These are phyloP conservation scores for Tryphoninae sp. DNA, from an alignment of 2,888 invertebrate genomes.

Conservation along the genomic window DNA sequence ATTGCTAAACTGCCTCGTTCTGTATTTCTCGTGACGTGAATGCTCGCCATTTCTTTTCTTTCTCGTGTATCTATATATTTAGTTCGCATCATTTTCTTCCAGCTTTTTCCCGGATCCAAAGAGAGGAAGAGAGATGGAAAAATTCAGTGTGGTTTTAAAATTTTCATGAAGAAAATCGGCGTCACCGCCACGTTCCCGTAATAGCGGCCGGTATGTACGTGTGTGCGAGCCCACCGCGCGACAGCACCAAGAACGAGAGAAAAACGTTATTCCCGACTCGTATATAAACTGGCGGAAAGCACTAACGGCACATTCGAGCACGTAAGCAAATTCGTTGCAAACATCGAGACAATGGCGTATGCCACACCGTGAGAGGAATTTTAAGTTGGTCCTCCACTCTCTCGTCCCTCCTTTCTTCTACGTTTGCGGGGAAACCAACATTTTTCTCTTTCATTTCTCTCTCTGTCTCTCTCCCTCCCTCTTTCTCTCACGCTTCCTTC, in stretches of 20 bases:
- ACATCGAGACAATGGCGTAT: slow-evolving; percentile 72
- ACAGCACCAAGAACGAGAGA: slow-evolving; percentile 64
- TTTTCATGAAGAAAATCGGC: slow-evolving; percentile 60
- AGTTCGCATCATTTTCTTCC: slow-evolving; percentile 22
- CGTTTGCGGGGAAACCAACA: slow-evolving; percentile 27
- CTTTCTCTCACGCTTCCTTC: slow-evolving; percentile 24
- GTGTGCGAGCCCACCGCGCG: slow-evolving; percentile 26
- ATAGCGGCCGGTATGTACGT: slow-evolving; percentile 41
- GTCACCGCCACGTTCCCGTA: slow-evolving; percentile 53
- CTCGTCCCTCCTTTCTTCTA: slow-evolving; percentile 38
- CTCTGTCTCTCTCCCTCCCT: neutral
- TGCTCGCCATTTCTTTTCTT: slow-evolving; percentile 19
- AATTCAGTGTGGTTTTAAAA: slow-evolving; percentile 44
- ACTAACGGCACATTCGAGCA: slow-evolving; percentile 72
- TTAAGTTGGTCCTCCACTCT: slow-evolving; percentile 50
- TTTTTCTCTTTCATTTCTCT: slow-evolving; percentile 34
- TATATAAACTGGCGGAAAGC: slow-evolving; percentile 73
- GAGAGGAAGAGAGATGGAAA: slow-evolving; percentile 16
- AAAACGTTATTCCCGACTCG: slow-evolving; percentile 74
- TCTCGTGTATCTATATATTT: neutral
- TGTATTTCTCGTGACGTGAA: slow-evolving; percentile 40
- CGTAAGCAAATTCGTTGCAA: slow-evolving; percentile 78
- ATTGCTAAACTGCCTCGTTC: slow-evolving; percentile 18
- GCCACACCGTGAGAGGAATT: slow-evolving; percentile 69
- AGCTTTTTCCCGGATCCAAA: slow-evolving; percentile 2